phyloP scores from a whole-genome alignment of 1,140 invertebrate genomes.

The Ceratina australensis region DNA sequence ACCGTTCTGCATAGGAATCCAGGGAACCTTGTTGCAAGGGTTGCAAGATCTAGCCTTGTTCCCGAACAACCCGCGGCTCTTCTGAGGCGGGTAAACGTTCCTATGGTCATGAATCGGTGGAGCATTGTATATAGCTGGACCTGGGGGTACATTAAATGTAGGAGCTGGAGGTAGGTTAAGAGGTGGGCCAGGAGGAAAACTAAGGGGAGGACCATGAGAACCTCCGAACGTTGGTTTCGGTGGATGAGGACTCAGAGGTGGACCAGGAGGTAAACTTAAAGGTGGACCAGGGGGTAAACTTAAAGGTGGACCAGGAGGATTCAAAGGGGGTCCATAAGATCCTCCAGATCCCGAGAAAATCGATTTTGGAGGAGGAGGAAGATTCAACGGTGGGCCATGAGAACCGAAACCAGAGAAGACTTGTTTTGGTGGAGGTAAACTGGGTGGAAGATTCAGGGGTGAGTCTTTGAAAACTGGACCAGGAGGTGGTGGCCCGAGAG shows the following conservation, averaged over 20 bases:
- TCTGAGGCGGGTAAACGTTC: background rate
- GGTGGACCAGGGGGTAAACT: background rate
- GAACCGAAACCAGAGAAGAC: background rate
- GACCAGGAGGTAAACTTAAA: background rate
- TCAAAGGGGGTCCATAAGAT: background rate
- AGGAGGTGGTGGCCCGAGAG: background rate
- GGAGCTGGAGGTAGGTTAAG: background rate
- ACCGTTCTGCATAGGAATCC: conserved; percentile 84
- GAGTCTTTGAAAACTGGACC: background rate
- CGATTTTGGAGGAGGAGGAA: background rate
- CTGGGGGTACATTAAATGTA: background rate
- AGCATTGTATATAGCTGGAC: background rate
- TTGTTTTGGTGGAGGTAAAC: background rate
- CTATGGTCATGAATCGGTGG: conserved; percentile 22
- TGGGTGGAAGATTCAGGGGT: background rate
- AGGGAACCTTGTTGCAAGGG: conserved; percentile 87
- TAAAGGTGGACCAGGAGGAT: background rate
- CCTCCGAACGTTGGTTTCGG: background rate
- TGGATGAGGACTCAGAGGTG: background rate
- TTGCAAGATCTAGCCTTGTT: conserved; percentile 81
- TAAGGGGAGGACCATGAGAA: background rate
- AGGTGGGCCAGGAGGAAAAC: background rate
- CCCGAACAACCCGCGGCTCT: conserved; percentile 36
- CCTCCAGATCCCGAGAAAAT: too few species aligned
- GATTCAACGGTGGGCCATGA: background rate